Evolutionary conservation across 1,140 invertebrate genomes (phyloP).

Genomic region (Varroa destructor): DNA sequence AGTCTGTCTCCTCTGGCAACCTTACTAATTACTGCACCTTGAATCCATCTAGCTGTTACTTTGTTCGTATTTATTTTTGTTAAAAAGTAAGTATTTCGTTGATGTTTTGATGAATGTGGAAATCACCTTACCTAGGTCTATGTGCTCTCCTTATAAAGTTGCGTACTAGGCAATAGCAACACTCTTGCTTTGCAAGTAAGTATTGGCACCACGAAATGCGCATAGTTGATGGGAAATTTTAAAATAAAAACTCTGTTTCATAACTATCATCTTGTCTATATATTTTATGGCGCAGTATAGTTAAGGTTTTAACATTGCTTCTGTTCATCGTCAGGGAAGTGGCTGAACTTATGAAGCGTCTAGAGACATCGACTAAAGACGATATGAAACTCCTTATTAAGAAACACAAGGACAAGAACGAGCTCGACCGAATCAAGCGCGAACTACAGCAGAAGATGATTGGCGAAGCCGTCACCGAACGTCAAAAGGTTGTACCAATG

Average conservation of each 20-base stretch:
- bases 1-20: no score
- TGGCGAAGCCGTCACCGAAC: slow-evolving; percentile 40
- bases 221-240: background rate
- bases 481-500: slow-evolving; percentile 39
- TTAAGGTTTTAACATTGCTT: background rate
- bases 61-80: no score
- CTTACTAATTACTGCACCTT: no score
- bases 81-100: no score
- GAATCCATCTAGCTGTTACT: no score
- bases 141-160: no score
- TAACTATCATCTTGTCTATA: no score
- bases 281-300: background rate
- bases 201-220: no score
- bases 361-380: slow-evolving; percentile 63
- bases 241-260: background rate
- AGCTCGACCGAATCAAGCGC: slow-evolving; percentile 52
- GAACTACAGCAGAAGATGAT: slow-evolving; percentile 43
- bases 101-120: no score
- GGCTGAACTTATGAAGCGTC: slow-evolving; percentile 63
- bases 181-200: no score
- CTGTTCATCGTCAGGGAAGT: slow-evolving; percentile 37
- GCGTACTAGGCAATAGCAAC: no score
- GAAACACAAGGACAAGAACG: slow-evolving; percentile 71
- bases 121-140: no score
- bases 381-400: slow-evolving; percentile 69